Base-by-base conservation (phyloP, 2,113 vertebrate species). In the Equus przewalskii region DNA sequence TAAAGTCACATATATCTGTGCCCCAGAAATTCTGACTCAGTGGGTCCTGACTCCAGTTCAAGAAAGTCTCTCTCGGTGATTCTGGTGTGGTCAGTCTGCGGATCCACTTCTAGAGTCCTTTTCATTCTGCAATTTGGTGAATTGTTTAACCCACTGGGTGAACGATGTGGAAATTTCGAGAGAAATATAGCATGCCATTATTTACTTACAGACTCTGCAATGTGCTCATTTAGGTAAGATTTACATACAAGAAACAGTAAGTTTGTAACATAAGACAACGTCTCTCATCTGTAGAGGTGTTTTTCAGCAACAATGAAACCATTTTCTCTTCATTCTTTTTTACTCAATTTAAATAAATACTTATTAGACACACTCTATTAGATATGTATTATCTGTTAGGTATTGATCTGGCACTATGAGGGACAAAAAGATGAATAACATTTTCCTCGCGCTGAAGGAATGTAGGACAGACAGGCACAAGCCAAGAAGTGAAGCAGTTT, bases 381-480 rank as follows among this genome's bases (percentile, higher is more conserved):
- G 44, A 18, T n/a, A 5, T 13, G 41, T 11, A 36, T 60, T 41
- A 49, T 56, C 56, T 86, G 15, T 56, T 87, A 82, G 41, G 60
- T 67, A 54, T 14, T 33, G 58, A 69, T 7, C 36, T 51, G 46
- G 30, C 60, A 28, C 16, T 51, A 26, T 14, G 41, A 82, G 76
- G 7, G 18, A 28, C 51, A 60, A 91, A 60, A 94, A 85, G n/a
- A 46, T 46, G 11, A 72, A n/a, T 24, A n/a, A 14, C 82, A 14
- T 24, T 28, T 33, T 56, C 41, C 51, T 73, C 28, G 13, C 13
- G 22, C 24, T 41, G 19, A 41, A 62, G 30, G 12, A 41, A 2
- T 3, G 1, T 30, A 21, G 14, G n/a, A 60, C 46, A 62, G 33
- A 7, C 0, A 1, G 0, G 1, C 2, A 62, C 24, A 44, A 7